A percentile compares a stretch with the other conserved stretches of the same genome.
Evolutionary conservation across 1,140 invertebrate species (phyloP).

Genomic region (Drosophila sturtevanti): DNA sequence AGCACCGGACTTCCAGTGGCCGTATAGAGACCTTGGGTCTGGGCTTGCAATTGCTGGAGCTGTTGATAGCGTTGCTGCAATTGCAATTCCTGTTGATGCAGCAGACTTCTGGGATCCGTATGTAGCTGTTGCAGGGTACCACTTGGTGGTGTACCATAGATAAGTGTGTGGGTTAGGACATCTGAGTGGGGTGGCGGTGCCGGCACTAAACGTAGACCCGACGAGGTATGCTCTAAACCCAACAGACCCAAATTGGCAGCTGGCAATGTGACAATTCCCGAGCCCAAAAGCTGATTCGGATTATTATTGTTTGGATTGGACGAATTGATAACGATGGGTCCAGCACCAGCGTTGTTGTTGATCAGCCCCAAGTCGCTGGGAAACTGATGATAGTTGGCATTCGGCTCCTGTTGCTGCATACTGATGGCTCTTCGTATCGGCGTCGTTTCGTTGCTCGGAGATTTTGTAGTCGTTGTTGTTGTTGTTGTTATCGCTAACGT

Average conservation of each 20-base stretch:
- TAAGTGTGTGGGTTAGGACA: constrained; percentile 75
- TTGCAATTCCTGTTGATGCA: constrained; percentile 78
- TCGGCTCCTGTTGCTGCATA: constrained; percentile 81
- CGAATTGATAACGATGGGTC: background rate
- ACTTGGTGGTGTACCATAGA: constrained; percentile 74
- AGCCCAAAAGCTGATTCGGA: constrained; percentile 28
- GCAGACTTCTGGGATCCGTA: constrained; percentile 66
- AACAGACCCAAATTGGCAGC: constrained; percentile 51
- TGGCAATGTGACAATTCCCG: constrained; percentile 63
- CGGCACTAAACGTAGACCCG: constrained; percentile 55
- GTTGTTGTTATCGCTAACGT: constrained; percentile 31
- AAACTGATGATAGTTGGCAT: constrained; percentile 83
- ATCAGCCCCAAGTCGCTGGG: constrained; percentile 81
- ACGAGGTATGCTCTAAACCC: constrained; percentile 65
- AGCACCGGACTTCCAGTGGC: constrained; percentile 55
- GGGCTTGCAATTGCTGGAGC: constrained; percentile 74
- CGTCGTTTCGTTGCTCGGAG: constrained; percentile 28
- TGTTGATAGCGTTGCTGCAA: constrained; percentile 79
- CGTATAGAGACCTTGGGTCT: constrained; percentile 72
- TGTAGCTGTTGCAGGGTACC: constrained; percentile 57
- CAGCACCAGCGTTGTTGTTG: constrained; percentile 24
- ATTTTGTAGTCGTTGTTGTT: constrained; percentile 27
- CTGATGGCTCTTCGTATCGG: constrained; percentile 68
- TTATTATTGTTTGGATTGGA: constrained; percentile 24
- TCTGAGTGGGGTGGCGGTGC: constrained; percentile 60